Percentiles rank a stretch among this genome's conserved stretches.
Evolutionary conservation across 2,888 invertebrate species (phyloP).

Genomic region (Heliothis peltigera): DNA sequence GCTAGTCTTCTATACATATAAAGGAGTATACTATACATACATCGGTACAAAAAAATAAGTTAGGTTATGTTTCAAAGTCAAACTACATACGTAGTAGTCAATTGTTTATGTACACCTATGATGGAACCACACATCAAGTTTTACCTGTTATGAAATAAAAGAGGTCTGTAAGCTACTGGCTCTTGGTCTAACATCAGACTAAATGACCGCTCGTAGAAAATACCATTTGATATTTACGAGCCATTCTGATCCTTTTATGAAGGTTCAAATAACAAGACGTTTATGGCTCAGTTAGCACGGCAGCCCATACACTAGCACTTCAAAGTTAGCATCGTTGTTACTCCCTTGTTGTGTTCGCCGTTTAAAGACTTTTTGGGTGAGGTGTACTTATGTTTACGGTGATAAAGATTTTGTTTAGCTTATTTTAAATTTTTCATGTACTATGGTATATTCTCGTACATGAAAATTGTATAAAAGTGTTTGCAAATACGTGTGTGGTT

Average conservation of each 20-base stretch:
- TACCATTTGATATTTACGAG: slow-evolving; percentile 74
- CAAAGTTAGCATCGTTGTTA: slow-evolving; percentile 44
- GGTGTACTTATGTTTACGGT: slow-evolving; percentile 29
- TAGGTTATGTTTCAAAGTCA: too few relatives aligned
- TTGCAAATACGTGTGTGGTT: too few relatives aligned
- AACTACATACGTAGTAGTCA: too few relatives aligned
- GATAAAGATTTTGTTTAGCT: slow-evolving; percentile 5
- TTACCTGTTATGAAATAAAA: too few relatives aligned
- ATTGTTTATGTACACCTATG: too few relatives aligned
- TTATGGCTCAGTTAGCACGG: slow-evolving; percentile 66
- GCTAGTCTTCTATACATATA: too few relatives aligned
- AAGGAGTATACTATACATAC: too few relatives aligned
- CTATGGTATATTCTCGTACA: too few relatives aligned
- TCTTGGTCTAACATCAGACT: slow-evolving; percentile 2
- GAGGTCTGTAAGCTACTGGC: too few relatives aligned
- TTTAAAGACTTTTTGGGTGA: slow-evolving; percentile 29
- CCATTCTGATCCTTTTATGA: slow-evolving; percentile 72
- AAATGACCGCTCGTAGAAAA: slow-evolving; percentile 64
- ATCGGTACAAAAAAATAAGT: too few relatives aligned
- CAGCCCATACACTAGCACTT: slow-evolving; percentile 43
- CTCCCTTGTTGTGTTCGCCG: slow-evolving; percentile 21
- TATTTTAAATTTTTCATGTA: background rate
- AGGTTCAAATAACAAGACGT: slow-evolving; percentile 58
- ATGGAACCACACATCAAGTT: too few relatives aligned
- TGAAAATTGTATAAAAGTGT: too few relatives aligned